A percentile compares a stretch with the other conserved stretches of the same genome.
Evolutionary conservation across 2,888 invertebrate species (phyloP).

Genomic region (Sinopyrophorus schimmeli): DNA sequence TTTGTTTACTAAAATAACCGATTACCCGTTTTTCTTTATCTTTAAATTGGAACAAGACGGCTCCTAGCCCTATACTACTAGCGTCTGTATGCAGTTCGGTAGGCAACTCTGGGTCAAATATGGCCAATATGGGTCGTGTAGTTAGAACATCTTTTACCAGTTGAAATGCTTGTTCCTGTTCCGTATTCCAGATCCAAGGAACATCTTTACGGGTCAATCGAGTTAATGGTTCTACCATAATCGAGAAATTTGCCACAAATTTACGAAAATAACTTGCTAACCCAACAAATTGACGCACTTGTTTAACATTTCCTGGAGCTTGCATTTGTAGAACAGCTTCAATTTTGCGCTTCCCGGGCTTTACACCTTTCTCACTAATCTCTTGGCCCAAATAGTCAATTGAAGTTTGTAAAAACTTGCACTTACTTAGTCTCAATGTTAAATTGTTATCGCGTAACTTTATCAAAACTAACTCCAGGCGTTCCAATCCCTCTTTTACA

Average conservation of each 20-base stretch:
- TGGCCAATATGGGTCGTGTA: conserved; percentile 33
- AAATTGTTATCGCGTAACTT: conserved; percentile 19
- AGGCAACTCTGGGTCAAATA: conserved; percentile 30
- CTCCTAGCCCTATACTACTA: conserved; percentile 32
- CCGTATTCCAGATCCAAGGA: conserved; percentile 30
- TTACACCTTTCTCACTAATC: conserved; percentile 23
- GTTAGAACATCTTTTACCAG: conserved; percentile 29
- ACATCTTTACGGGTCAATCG: conserved; percentile 32
- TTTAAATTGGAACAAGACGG: conserved; percentile 35
- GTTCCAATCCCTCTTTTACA: conserved; percentile 28
- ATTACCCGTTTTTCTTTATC: not conserved
- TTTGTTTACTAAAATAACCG: conserved; percentile 20
- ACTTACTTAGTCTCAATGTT: conserved; percentile 32
- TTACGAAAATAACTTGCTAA: conserved; percentile 39
- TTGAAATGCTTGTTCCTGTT: conserved; percentile 33
- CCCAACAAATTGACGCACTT: conserved; percentile 33
- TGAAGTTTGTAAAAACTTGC: conserved; percentile 26
- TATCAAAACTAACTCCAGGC: conserved; percentile 23
- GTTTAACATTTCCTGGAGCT: not conserved
- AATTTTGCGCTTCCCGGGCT: conserved; percentile 25
- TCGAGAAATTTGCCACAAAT: conserved; percentile 37
- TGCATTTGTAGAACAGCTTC: conserved; percentile 1
- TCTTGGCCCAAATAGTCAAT: conserved; percentile 34
- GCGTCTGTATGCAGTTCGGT: conserved; percentile 39
- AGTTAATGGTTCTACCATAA: conserved; percentile 34